These are phyloP conservation scores for Ibidorhyncha struthersii DNA, from an alignment of 2,113 vertebrate species.

Conservation along the genomic window DNA sequence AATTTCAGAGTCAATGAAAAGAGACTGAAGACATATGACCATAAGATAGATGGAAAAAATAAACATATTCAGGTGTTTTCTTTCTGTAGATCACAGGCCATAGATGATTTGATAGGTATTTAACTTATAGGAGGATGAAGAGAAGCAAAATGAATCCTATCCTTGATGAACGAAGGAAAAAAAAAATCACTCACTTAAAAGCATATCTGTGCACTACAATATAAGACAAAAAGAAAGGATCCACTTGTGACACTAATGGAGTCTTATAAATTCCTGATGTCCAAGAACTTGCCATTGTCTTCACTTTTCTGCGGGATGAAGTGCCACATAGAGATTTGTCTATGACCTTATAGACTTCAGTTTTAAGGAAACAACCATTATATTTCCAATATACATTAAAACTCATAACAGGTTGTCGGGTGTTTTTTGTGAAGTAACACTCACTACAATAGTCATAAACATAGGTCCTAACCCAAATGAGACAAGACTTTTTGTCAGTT, in stretches of 20 bases:
- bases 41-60: background rate
- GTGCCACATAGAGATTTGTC: background rate
- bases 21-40: background rate
- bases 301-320: background rate
- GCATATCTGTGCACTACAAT: rapidly evolving
- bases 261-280: background rate
- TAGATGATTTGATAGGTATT: background rate
- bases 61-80: background rate
- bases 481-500: background rate
- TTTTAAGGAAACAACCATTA: background rate
- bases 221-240: background rate
- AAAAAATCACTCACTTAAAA: background rate
- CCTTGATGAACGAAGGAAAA: background rate
- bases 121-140: background rate
- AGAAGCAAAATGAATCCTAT: background rate
- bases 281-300: background rate
- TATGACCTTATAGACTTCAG: background rate
- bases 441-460: background rate
- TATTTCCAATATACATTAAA: background rate
- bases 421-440: background rate
- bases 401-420: background rate
- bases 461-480: background rate
- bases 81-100: background rate
- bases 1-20: background rate
- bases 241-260: background rate